Conservation (phyloP, 1,140 invertebrate genomes). For the Caenorhabditis brenneri region DNA sequence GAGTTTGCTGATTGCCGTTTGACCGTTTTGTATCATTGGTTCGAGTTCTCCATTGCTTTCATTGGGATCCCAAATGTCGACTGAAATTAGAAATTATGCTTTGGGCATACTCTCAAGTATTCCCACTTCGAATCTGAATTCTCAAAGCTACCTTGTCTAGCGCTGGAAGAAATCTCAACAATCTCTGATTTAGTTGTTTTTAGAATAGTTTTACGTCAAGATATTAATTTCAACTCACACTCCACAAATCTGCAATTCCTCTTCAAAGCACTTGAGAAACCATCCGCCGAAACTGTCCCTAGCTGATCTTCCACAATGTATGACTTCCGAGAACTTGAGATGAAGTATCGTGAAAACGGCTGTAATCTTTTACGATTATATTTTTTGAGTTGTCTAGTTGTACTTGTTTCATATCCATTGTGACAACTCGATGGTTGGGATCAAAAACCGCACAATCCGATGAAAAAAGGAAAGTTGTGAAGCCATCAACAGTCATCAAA, state of each 20-base stretch:
- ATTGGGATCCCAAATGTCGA: conserved; percentile 75
- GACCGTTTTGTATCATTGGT: conserved; percentile 75
- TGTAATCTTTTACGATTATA: conserved; percentile 51
- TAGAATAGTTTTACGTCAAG: background rate
- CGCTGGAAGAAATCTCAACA: too few species aligned
- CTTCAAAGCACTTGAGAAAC: conserved; percentile 70
- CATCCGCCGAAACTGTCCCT: conserved; percentile 75
- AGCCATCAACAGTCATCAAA: conserved; percentile 76
- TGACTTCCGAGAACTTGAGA: conserved; percentile 78
- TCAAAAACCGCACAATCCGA: conserved; percentile 76
- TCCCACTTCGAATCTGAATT: too few species aligned
- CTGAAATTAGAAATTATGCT: conserved; percentile 70
- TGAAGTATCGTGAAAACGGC: conserved; percentile 77
- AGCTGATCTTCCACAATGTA: conserved; percentile 76
- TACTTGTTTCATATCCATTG: conserved; percentile 69
- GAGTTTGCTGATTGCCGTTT: conserved; percentile 74
- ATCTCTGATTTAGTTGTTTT: too few species aligned
- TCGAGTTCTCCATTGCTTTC: conserved; percentile 74
- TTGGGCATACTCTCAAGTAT: too few species aligned
- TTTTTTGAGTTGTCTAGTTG: conserved; percentile 65
- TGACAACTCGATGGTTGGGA: conserved; percentile 72
- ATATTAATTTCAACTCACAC: conserved; percentile 55
- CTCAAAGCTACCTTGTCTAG: too few species aligned
- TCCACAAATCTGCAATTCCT: conserved; percentile 67
- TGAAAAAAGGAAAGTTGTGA: conserved; percentile 76